Conservation (phyloP, 2,113 vertebrate genomes). For the Herpetotheres cachinnans region DNA sequence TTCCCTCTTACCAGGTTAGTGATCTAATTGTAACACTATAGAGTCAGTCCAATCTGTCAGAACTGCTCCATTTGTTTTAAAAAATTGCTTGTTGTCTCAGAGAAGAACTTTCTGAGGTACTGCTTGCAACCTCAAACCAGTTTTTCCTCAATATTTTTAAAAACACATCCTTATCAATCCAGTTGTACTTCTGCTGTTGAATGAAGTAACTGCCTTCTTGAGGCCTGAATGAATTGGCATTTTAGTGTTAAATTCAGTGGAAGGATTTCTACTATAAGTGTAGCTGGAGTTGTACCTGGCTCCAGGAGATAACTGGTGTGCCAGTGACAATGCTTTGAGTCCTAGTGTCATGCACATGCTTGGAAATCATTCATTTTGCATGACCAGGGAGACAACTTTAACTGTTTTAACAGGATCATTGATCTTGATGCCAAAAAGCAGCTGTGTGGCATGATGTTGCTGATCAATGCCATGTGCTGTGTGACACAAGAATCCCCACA, state of each 20-base stretch:
- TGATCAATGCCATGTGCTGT: background rate
- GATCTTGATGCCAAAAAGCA: background rate
- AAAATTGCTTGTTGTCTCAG: background rate
- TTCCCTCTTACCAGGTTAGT: background rate
- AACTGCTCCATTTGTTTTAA: background rate
- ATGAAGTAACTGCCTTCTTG: background rate
- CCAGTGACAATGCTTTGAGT: background rate
- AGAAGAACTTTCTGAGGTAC: background rate
- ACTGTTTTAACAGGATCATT: background rate
- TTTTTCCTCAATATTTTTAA: background rate
- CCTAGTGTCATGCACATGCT: background rate
- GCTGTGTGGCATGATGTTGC: background rate
- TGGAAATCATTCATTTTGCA: background rate
- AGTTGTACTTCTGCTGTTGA: background rate
- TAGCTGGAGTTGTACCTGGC: background rate
- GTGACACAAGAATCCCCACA: background rate
- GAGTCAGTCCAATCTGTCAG: background rate
- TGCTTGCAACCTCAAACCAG: background rate
- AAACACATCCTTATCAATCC: background rate
- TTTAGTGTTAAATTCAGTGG: background rate
- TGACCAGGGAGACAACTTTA: background rate
- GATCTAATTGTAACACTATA: background rate
- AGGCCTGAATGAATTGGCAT: background rate
- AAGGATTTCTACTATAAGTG: background rate
- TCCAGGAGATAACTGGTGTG: background rate